Percentiles rank a stretch among this genome's conserved stretches.
Evolutionary conservation across 2,113 vertebrate species (phyloP).

Genomic region (Neogale vison): DNA sequence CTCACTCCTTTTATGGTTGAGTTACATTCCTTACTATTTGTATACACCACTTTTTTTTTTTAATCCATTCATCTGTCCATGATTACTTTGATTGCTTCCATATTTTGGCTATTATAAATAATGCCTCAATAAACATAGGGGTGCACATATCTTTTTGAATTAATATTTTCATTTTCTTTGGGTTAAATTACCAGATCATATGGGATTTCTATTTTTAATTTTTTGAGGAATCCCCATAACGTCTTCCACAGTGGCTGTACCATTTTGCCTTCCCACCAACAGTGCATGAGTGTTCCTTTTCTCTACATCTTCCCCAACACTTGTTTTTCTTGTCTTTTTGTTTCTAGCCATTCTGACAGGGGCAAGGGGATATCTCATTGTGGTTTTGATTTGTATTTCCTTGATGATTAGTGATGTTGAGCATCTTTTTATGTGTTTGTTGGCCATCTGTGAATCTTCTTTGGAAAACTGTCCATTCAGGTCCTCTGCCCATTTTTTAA

Average conservation of each 20-base stretch:
- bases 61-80: background rate
- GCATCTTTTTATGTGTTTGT: background rate
- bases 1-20: background rate
- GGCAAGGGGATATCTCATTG: background rate
- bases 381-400: background rate
- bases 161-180: background rate
- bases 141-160: background rate
- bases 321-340: background rate
- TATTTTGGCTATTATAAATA: background rate
- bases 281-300: background rate
- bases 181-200: background rate
- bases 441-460: background rate
- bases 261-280: background rate
- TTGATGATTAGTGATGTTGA: background rate
- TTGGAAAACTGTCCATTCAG: background rate
- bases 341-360: background rate
- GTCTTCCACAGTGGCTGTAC: background rate
- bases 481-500: background rate
- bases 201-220: background rate
- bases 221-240: background rate
- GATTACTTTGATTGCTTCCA: background rate
- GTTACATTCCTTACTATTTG: background rate
- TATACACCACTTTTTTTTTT: background rate
- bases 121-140: background rate
- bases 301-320: background rate